Evolutionary conservation across 53 echinoderm and acorn worm species (phyloP).

Genomic region (Astropecten irregularis): DNA sequence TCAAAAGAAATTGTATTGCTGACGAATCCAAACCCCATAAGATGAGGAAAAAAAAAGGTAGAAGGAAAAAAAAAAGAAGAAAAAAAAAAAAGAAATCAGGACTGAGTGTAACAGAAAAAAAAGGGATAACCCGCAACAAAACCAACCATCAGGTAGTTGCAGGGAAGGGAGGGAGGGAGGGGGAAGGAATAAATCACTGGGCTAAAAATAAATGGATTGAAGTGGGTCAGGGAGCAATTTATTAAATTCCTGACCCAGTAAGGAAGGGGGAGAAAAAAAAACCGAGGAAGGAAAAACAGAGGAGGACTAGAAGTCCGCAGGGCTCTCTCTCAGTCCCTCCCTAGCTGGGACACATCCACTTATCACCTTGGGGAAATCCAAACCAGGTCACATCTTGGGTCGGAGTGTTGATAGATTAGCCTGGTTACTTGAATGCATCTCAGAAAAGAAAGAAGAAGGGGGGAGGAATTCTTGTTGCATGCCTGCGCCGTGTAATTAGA

Average conservation of each 20-base stretch:
- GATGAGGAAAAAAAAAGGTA: neutral
- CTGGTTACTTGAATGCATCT: neutral
- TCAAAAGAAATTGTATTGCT: too few relatives aligned
- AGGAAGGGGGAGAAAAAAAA: neutral
- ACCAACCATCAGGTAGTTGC: too few relatives aligned
- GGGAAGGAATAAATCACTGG: neutral
- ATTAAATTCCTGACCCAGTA: conserved; percentile 42
- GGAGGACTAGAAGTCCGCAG: too few relatives aligned
- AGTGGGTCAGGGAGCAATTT: conserved; percentile 21
- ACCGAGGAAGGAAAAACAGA: neutral
- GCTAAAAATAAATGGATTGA: conserved; percentile 9
- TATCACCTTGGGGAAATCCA: conserved; percentile 43
- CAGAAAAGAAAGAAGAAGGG: neutral
- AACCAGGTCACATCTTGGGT: conserved; percentile 23
- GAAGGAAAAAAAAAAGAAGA: neutral
- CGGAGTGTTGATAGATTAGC: conserved; percentile 20
- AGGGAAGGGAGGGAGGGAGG: too few relatives aligned
- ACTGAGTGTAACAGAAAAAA: too few relatives aligned
- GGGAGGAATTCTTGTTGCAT: neutral
- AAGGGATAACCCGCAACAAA: too few relatives aligned
- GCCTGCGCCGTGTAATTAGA: neutral
- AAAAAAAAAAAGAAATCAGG: too few relatives aligned
- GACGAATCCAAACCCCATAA: too few relatives aligned
- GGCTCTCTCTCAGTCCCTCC: too few relatives aligned
- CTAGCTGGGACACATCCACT: conserved; percentile 31